Conservation (phyloP, 2,113 vertebrate species). For the Microcebus ravelobensis region DNA sequence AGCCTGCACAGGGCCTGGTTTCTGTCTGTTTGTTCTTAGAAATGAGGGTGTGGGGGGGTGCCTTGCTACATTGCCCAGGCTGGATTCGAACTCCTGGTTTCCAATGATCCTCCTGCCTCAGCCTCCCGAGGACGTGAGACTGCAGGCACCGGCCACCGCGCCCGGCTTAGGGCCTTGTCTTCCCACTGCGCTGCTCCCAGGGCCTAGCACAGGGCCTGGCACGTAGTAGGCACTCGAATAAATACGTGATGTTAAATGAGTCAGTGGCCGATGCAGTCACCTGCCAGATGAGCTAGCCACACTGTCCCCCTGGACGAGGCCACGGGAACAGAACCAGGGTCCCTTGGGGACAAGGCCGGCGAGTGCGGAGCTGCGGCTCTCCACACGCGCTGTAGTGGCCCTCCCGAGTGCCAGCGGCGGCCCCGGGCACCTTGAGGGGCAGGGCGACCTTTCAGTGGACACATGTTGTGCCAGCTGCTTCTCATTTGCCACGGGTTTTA, state of each 20-base stretch:
- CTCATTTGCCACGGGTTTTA: background rate
- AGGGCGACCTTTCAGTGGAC: fast-evolving
- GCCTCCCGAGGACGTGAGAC: too few species aligned
- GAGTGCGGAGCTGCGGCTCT: background rate
- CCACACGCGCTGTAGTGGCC: fast-evolving
- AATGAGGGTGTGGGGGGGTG: too few species aligned
- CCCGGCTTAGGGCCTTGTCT: background rate
- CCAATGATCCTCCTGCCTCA: too few species aligned
- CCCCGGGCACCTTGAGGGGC: background rate
- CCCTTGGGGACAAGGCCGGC: fast-evolving
- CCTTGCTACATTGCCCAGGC: too few species aligned
- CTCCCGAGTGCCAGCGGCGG: fast-evolving
- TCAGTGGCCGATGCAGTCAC: fast-evolving
- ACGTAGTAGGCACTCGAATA: background rate
- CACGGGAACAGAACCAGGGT: background rate
- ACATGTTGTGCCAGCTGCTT: background rate
- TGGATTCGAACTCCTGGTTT: too few species aligned
- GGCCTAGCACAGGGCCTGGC: background rate
- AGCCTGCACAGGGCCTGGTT: background rate
- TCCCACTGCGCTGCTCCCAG: background rate
- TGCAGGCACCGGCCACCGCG: too few species aligned
- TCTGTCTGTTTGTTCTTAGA: too few species aligned
- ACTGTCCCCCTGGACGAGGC: background rate
- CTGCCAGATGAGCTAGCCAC: fast-evolving
- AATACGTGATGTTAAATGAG: background rate